Percentiles rank a stretch among this genome's conserved stretches.
These are phyloP conservation scores for Gnathonemus echidnorhynchus DNA, from an alignment of 2,113 vertebrate species.

Conservation along the genomic window DNA sequence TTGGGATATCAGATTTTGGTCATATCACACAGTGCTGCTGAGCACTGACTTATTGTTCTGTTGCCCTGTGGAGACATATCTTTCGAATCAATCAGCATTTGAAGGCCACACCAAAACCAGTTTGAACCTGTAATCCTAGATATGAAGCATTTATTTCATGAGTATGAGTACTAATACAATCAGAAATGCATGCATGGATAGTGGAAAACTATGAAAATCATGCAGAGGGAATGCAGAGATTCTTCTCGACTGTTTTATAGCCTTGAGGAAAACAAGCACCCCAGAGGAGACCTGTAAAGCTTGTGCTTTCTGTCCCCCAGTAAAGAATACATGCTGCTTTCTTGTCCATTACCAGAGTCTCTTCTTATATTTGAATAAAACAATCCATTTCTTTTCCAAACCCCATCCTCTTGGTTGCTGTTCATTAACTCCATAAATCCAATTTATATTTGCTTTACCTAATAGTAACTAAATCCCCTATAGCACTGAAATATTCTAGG, in stretches of 20 bases:
- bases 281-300: not conserved
- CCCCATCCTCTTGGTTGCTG: not conserved
- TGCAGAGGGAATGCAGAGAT: not conserved
- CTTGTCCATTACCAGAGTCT: not conserved
- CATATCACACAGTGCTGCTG: not conserved
- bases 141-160: not conserved
- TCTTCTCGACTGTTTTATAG: not conserved
- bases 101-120: not conserved
- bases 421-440: not conserved
- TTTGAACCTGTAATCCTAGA: not conserved
- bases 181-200: not conserved
- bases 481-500: not conserved
- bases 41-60: not conserved
- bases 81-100: not conserved
- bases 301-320: not conserved
- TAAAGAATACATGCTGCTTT: not conserved
- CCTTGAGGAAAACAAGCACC: not conserved
- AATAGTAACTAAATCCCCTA: not conserved
- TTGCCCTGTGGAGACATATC: not conserved
- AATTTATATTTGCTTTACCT: not conserved
- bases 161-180: not conserved
- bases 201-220: not conserved
- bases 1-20: too few species aligned
- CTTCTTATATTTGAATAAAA: not conserved
- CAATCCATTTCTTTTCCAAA: not conserved